Conservation (phyloP, 2,888 invertebrate species). For the Pardosa pseudoannulata region DNA sequence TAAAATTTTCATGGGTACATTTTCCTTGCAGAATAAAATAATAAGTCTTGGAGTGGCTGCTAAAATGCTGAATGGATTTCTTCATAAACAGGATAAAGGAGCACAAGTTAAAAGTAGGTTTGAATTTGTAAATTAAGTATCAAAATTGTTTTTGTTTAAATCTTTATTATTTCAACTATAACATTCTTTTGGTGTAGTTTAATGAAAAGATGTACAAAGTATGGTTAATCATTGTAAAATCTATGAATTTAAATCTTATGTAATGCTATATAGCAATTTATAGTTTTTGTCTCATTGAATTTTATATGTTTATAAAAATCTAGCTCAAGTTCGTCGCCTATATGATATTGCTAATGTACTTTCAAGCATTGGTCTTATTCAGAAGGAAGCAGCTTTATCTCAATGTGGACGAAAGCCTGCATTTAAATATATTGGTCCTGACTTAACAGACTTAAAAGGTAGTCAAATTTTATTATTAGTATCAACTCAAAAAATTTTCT, state of each 20-base stretch:
- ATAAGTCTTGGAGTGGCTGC: constrained; percentile 84
- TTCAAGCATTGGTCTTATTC: constrained; percentile 85
- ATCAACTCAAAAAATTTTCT: too few relatives aligned
- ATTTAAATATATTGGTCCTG: constrained; percentile 82
- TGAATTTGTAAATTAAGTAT: too few relatives aligned
- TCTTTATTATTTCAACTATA: not conserved
- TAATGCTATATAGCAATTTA: too few relatives aligned
- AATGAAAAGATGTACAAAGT: too few relatives aligned
- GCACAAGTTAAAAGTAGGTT: constrained; percentile 79
- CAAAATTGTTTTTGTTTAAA: not conserved
- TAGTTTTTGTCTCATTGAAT: too few relatives aligned
- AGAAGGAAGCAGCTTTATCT: constrained; percentile 82
- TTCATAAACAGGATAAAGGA: constrained; percentile 80
- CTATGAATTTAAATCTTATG: too few relatives aligned
- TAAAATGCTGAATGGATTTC: constrained; percentile 82
- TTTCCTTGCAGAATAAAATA: constrained; percentile 81
- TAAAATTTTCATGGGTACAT: too few relatives aligned
- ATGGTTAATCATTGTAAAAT: too few relatives aligned
- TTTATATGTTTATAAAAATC: constrained; percentile 77
- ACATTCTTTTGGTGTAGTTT: too few relatives aligned
- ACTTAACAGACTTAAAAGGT: constrained; percentile 74
- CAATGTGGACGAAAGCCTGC: constrained; percentile 83
- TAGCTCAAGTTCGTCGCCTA: constrained; percentile 85
- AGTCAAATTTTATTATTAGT: not conserved
- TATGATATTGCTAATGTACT: constrained; percentile 89